These are phyloP conservation scores for Leptinotarsa peninsularis DNA, from an alignment of 2,888 invertebrate genomes.

Conservation along the genomic window DNA sequence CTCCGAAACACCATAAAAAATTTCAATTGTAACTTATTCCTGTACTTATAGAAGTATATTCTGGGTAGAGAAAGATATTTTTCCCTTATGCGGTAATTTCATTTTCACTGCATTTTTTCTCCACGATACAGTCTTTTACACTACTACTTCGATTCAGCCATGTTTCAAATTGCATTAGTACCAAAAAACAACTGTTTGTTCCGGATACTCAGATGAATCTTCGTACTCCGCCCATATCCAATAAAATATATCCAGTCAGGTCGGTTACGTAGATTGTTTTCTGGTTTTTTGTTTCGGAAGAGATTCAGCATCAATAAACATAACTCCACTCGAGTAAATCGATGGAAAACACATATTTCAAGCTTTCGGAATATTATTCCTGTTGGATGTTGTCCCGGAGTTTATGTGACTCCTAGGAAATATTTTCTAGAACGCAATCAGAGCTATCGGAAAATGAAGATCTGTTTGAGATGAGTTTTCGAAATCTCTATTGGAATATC, in stretches of 20 bases:
- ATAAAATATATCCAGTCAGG: slow-evolving; percentile 2
- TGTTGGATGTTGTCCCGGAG: background rate
- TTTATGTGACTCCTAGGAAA: background rate
- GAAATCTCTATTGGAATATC: no score
- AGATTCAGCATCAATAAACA: slow-evolving; percentile 11
- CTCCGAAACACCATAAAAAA: no score
- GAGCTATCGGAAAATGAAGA: background rate
- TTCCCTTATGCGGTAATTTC: no score
- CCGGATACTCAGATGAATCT: background rate
- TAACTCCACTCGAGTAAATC: background rate
- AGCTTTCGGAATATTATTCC: background rate
- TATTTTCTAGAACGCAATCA: background rate
- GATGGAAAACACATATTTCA: slow-evolving; percentile 7
- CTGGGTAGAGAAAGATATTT: no score
- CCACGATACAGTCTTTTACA: background rate
- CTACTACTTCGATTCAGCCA: background rate
- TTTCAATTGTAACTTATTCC: no score
- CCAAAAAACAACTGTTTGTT: slow-evolving; percentile 5
- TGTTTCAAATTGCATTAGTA: background rate
- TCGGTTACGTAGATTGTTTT: background rate
- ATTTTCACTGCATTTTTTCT: no score
- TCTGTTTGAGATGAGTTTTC: background rate
- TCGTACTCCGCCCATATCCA: background rate
- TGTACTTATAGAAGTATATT: no score
- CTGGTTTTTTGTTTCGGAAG: slow-evolving; percentile 1